Evolutionary conservation across 2,888 invertebrate species (phyloP).

Genomic region (Hirtodrosophila duncani): DNA sequence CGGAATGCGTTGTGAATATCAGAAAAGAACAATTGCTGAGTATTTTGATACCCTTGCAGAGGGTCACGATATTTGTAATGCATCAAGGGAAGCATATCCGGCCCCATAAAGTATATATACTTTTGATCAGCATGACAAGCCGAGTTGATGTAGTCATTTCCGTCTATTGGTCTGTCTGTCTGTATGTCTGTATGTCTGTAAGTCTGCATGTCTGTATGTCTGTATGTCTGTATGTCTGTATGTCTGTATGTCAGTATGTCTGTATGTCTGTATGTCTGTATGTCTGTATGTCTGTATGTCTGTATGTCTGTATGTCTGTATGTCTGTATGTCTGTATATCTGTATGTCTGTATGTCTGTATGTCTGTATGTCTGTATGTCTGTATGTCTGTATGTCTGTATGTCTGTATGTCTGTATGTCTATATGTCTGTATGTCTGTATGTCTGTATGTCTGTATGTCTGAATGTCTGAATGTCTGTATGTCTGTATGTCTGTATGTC

Average conservation of each 20-base stretch:
- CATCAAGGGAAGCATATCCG: too few relatives aligned
- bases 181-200: background rate
- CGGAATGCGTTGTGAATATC: too few relatives aligned
- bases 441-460: background rate
- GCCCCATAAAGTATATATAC: too few relatives aligned
- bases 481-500: background rate
- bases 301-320: background rate
- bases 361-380: background rate
- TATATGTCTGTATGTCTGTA: background rate
- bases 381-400: background rate
- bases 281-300: background rate
- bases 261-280: background rate
- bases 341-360: background rate
- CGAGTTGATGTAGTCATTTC: too few relatives aligned
- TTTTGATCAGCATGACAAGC: too few relatives aligned
- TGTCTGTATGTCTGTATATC: background rate
- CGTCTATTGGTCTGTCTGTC: too few relatives aligned
- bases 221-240: background rate
- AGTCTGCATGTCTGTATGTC: background rate
- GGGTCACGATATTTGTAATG: too few relatives aligned
- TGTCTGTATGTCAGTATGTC: background rate
- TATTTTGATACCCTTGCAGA: too few relatives aligned
- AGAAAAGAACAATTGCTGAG: too few relatives aligned
- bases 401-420: background rate
- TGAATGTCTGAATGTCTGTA: background rate